Percentiles rank a stretch among this genome's conserved stretches.
Evolutionary conservation across 1,140 invertebrate species (phyloP).

Genomic region (Ceratina japonica): DNA sequence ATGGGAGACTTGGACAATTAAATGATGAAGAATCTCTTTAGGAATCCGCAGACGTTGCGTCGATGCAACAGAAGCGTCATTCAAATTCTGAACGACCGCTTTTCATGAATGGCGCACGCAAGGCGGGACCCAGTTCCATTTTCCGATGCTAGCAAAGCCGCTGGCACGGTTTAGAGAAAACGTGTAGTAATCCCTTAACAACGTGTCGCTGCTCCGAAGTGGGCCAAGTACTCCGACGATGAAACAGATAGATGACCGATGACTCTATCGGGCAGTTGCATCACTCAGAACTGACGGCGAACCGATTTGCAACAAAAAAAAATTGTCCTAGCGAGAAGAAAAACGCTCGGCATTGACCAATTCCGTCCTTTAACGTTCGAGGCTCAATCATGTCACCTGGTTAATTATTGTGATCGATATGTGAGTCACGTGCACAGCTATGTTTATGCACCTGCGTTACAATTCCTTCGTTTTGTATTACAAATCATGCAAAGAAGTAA

Average conservation of each 20-base stretch:
- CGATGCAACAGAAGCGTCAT: slow-evolving; percentile 16
- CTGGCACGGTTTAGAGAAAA: slow-evolving; percentile 67
- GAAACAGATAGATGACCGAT: slow-evolving; percentile 68
- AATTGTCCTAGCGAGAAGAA: background rate
- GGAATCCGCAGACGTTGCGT: background rate
- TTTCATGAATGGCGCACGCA: slow-evolving; percentile 34
- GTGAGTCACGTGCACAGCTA: background rate
- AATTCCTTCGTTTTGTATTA: too few relatives aligned
- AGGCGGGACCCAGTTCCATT: slow-evolving; percentile 53
- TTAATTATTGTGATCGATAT: background rate
- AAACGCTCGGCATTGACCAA: background rate
- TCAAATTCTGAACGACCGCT: slow-evolving; percentile 49
- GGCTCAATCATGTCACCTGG: background rate
- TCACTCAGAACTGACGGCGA: slow-evolving; percentile 47
- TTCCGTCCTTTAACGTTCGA: background rate
- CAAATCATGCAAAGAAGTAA: too few relatives aligned
- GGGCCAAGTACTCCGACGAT: slow-evolving; percentile 76
- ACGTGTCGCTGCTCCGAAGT: slow-evolving; percentile 61
- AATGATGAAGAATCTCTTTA: slow-evolving; percentile 9
- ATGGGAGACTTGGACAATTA: too few relatives aligned
- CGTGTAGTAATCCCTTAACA: slow-evolving; percentile 70
- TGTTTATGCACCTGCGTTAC: background rate
- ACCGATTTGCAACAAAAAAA: slow-evolving; percentile 12
- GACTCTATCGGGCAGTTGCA: slow-evolving; percentile 68
- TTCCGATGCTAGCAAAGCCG: slow-evolving; percentile 43